Percentiles rank a stretch among this genome's conserved stretches.
phyloP scores from a whole-genome alignment of 2,888 invertebrate genomes.

The Drosophila melanosoma region DNA sequence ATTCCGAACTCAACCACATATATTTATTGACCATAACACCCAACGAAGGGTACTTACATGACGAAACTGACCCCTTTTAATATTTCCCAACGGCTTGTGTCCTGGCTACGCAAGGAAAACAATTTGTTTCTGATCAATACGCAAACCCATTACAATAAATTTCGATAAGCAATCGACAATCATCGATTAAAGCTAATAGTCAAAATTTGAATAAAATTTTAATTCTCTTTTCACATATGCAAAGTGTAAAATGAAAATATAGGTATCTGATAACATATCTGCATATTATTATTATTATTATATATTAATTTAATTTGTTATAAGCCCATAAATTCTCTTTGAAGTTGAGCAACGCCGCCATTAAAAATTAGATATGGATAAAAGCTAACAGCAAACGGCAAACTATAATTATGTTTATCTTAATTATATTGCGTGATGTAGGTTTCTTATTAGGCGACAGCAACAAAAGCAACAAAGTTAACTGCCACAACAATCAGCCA shows the following conservation, averaged over 20 bases:
- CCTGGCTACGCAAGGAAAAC: background rate
- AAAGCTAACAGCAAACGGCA: constrained; percentile 48
- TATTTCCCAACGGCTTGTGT: background rate
- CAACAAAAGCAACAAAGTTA: constrained; percentile 63
- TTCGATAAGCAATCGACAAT: background rate
- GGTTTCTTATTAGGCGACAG: constrained; percentile 75
- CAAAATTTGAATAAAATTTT: background rate
- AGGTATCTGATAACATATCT: background rate
- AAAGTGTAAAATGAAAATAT: background rate
- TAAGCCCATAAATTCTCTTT: constrained; percentile 12
- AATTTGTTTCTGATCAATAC: background rate
- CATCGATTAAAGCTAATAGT: background rate
- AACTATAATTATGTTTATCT: constrained; percentile 81
- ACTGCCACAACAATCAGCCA: constrained; percentile 59
- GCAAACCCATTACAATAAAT: background rate
- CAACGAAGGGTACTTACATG: background rate
- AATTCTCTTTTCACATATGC: background rate
- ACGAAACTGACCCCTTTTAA: background rate
- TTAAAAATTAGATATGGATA: constrained; percentile 55
- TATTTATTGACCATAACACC: background rate
- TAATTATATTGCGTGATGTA: constrained; percentile 80
- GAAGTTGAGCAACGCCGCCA: constrained; percentile 49
- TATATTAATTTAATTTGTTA: constrained; percentile 12
- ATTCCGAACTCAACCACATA: constrained; percentile 1
- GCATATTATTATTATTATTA: background rate